Evolutionary conservation across 2,888 invertebrate species (phyloP), one percentile per base, ranked within the genome.

Genomic region (Clivina fossor): DNA sequence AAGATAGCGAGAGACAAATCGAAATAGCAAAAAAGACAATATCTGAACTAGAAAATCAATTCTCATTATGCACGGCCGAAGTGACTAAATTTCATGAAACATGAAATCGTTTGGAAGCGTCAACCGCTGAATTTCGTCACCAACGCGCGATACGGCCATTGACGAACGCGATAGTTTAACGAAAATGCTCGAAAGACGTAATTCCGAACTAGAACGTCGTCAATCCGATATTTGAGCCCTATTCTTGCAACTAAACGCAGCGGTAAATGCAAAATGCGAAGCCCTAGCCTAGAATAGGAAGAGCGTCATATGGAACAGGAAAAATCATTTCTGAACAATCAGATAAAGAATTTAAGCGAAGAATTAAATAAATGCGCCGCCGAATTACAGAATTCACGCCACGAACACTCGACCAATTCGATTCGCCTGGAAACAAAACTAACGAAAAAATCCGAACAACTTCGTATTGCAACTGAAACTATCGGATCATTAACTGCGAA

Each of bases 271-370:
- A 2, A 93, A 93, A 76, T 91, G 90, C 75, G 89, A 92, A 73
- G 90, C 90, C 1, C 71, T 92, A 44, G 83, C 86, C 71, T 92
- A 16, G 88, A 88, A 66, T 87, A 85, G 71, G 88, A 87, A 65
- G 93, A 93, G 72, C 88, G 88, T 66, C 82, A 90, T 15, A 78
- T 93, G 65, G 89, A 91, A 65, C 88, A 90, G 69, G 94, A 95
- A 72, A 82, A 85, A 65, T 76, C 79, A 4, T 79, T 92, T 63
- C 72, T 92, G 20, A 82, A 83, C 61, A 85, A 86, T 61, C 91
- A 93, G 77, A 85, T 93, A 62, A 82, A 86, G 63, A 81, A 85
- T 54, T 74, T 95, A 20, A 85, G 86, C 56, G 83, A 85, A 66
- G 92, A 94, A 73, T 76, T 95, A 11, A 83, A 86, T 60, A 82